Evolutionary conservation across 1,140 invertebrate genomes (phyloP), one percentile per base, ranked within the genome.

Genomic region (Trichonephila inaurata): DNA sequence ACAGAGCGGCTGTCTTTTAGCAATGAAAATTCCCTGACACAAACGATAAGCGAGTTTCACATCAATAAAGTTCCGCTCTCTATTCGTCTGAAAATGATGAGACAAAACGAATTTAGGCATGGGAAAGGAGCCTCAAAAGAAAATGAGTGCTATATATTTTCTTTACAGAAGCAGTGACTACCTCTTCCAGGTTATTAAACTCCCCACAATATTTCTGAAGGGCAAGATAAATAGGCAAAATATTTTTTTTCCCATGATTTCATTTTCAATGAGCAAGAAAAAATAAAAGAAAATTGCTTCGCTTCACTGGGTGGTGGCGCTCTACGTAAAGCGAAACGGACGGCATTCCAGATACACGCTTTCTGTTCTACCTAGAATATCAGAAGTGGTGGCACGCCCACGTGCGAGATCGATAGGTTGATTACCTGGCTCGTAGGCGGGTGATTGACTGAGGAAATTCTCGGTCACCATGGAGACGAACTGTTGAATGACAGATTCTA

Each of bases 331-430:
- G 61, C n/a, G 28, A 87, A 62, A 44, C 60, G 28, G n/a, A 66
- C 85, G 58, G 28, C 85, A 87, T 87, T 87, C 85, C 87, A 69
- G 64, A 89, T 58, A 66, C n/a, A 40, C 64, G 28, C 24, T 87
- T n/a, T 77, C 72, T 77, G 28, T 19, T 77, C 72, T 77, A 28
- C 72, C 19, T 87, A n/a, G 60, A 87, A 87, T 87, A 87, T 87
- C 85, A 87, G 87, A 77, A 77, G 24, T 77, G 28, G 58, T 60
- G 72, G 89, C 66, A 90, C 89, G 89, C 89, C 89, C 58, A 90
- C 89, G 89, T 51, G 72, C 44, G 72, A 90, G 89, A 90, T 90
- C 89, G 89, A 90, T 90, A 90, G 89, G 89, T 81, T 89, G 58
- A 90, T 90, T 90, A 90, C 72, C 89, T 51, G 58, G 66, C 69